phyloP scores from a whole-genome alignment of 37 sponge, comb jelly and placozoan species.

The Dysidea cf. avara region DNA sequence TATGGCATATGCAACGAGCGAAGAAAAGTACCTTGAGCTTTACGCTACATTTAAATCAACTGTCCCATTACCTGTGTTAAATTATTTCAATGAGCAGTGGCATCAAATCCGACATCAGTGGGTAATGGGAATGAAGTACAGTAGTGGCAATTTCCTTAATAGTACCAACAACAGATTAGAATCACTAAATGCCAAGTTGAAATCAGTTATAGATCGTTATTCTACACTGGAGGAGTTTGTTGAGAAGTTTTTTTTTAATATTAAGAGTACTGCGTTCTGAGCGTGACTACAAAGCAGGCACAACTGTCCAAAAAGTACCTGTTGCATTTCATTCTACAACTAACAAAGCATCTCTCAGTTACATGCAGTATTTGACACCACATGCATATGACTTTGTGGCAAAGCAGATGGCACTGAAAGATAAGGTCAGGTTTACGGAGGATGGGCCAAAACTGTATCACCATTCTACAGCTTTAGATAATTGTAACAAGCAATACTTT shows the following conservation, averaged over 20 bases:
- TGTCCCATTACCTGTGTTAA: no score
- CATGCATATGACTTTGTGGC: conserved; percentile 37
- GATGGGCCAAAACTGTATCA: no score
- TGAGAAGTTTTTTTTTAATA: conserved; percentile 36
- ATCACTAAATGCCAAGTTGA: conserved; percentile 3
- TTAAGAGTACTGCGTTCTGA: conserved; percentile 27
- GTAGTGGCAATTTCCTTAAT: conserved; percentile 27
- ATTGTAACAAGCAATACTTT: no score
- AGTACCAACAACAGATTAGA: conserved; percentile 16
- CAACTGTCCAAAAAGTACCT: conserved; percentile 28
- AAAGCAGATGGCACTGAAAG: conserved; percentile 22
- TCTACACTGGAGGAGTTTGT: conserved; percentile 36
- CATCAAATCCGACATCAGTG: no score
- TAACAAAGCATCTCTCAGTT: background rate
- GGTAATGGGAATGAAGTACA: background rate
- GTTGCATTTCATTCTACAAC: background rate
- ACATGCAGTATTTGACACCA: conserved; percentile 24
- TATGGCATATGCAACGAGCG: no score
- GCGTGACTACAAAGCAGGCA: conserved; percentile 39
- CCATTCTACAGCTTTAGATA: no score
- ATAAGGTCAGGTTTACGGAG: conserved; percentile 10
- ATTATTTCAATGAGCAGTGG: no score
- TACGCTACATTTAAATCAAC: no score
- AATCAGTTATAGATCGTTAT: no score
- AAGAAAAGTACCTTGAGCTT: no score